Evolutionary conservation across 2,888 invertebrate genomes (phyloP).

Genomic region (Aphrophora alni): DNA sequence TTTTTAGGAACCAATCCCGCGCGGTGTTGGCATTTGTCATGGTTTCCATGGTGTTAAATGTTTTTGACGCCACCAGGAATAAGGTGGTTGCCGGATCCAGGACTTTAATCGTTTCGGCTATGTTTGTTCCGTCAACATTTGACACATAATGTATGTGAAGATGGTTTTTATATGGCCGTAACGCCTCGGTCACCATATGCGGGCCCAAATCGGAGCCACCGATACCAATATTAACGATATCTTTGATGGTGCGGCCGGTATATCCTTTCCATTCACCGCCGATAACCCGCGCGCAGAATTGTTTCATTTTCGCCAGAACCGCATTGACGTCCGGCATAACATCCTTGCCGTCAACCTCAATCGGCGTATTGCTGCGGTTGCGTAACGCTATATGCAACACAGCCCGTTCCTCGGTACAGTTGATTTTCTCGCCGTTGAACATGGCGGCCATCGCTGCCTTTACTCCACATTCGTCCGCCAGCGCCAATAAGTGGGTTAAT

Average conservation of each 20-base stretch:
- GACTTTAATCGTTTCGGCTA: constrained; percentile 88
- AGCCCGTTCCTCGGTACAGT: constrained; percentile 94
- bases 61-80: constrained; percentile 98
- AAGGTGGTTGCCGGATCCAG: constrained; percentile 90
- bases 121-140: constrained; percentile 97
- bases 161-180: constrained; percentile 87
- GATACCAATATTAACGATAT: constrained; percentile 98
- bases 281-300: constrained; percentile 78
- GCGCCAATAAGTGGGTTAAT: no score
- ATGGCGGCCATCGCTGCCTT: constrained; percentile 86
- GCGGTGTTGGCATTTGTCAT: constrained; percentile 98
- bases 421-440: constrained; percentile 92
- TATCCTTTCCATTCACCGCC: constrained; percentile 66
- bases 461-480: constrained; percentile 62
- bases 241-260: constrained; percentile 91
- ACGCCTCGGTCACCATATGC: constrained; percentile 96
- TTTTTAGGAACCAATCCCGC: constrained; percentile 88
- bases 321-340: constrained; percentile 91
- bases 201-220: constrained; percentile 99
- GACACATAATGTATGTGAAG: constrained; percentile 94
- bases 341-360: constrained; percentile 80
- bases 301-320: constrained; percentile 92
- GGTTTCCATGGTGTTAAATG: constrained; percentile 98
- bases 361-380: constrained; percentile 63
- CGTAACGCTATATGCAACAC: constrained; percentile 93